Evolutionary conservation across 1,140 invertebrate genomes (phyloP).

Genomic region (Planococcus citri): DNA sequence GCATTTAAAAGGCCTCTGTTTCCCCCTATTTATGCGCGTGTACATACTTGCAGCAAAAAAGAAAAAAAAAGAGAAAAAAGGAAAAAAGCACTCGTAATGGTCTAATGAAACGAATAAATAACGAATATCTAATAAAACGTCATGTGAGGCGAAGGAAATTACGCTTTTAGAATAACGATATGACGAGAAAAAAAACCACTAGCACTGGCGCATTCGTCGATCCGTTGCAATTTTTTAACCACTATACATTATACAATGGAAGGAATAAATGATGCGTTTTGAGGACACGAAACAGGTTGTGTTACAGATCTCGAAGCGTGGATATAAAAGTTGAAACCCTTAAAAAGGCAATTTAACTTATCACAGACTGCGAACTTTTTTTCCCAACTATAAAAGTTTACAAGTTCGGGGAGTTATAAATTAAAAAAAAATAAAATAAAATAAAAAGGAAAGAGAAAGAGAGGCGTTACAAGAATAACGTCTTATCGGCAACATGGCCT

Average conservation of each 20-base stretch:
- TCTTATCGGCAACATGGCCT: slow-evolving; percentile 5
- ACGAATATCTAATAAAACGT: not conserved
- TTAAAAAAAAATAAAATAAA: not conserved
- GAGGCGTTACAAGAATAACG: slow-evolving; percentile 2
- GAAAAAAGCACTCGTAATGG: not conserved
- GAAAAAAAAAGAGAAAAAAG: not conserved
- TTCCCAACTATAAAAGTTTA: not conserved
- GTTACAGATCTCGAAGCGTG: not conserved
- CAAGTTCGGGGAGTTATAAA: not conserved
- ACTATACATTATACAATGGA: not conserved
- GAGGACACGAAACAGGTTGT: too few relatives aligned
- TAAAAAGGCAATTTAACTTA: slow-evolving; percentile 8
- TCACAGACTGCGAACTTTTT: not conserved
- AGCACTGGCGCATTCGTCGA: too few relatives aligned
- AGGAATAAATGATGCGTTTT: not conserved
- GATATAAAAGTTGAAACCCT: slow-evolving; percentile 1
- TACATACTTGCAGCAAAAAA: too few relatives aligned
- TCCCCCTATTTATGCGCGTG: too few relatives aligned
- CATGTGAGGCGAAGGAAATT: not conserved
- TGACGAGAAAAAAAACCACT: too few relatives aligned
- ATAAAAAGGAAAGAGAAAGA: not conserved
- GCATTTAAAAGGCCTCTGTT: too few relatives aligned
- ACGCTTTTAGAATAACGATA: not conserved
- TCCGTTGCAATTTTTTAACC: too few relatives aligned
- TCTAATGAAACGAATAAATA: not conserved